Conservation (phyloP, 1,140 invertebrate species). For the Anthonomus grandis region DNA sequence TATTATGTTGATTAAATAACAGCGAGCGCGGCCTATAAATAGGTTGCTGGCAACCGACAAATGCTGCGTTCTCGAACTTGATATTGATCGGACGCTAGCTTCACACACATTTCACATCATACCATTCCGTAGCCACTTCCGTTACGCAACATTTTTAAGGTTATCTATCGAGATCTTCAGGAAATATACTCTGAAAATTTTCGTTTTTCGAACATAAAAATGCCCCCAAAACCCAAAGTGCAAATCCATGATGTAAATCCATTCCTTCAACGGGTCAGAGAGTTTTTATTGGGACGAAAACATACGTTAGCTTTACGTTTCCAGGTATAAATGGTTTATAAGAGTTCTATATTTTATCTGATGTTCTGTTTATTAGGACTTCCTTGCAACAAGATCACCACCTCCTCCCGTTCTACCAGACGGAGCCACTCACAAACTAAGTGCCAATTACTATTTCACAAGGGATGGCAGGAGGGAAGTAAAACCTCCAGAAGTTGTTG, state of each 20-base stretch:
- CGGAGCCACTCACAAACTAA: slow-evolving; percentile 65
- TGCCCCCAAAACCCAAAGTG: slow-evolving; percentile 30
- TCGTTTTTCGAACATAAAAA: slow-evolving; percentile 6
- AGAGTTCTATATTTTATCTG: slow-evolving; percentile 46
- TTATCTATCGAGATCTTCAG: slow-evolving; percentile 2
- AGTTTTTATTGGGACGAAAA: slow-evolving; percentile 61
- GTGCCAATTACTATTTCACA: slow-evolving; percentile 74
- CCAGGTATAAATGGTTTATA: slow-evolving; percentile 59
- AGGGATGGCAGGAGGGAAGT: slow-evolving; percentile 75
- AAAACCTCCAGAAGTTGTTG: slow-evolving; percentile 61
- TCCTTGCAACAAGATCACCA: slow-evolving; percentile 57
- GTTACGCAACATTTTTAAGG: too few species aligned
- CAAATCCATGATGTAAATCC: slow-evolving; percentile 57
- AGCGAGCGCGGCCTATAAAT: too few species aligned
- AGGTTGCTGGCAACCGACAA: too few species aligned
- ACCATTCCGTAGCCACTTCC: too few species aligned
- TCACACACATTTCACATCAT: too few species aligned
- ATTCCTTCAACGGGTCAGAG: slow-evolving; percentile 55
- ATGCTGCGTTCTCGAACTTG: too few species aligned
- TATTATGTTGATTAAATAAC: too few species aligned
- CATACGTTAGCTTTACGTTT: slow-evolving; percentile 63
- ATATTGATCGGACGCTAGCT: too few species aligned
- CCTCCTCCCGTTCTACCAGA: slow-evolving; percentile 71
- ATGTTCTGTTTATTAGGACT: too few species aligned
- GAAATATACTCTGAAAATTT: neutral